These are phyloP conservation scores for Yasuhikotakia modesta DNA, from an alignment of 2,797 vertebrate species.

Conservation along the genomic window DNA sequence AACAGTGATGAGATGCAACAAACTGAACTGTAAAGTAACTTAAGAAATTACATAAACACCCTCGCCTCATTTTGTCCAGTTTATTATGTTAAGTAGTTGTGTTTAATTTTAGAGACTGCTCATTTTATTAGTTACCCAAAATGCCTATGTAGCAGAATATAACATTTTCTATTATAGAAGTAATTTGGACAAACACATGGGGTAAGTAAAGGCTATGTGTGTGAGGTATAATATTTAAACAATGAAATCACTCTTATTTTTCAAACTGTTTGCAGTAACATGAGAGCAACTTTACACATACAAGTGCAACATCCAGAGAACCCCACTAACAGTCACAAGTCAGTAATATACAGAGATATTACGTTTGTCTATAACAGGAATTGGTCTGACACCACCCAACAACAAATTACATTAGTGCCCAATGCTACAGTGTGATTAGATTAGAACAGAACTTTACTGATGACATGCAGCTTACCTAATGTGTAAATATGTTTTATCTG, in stretches of 20 bases:
- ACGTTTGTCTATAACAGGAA: too few species aligned
- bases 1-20: neutral
- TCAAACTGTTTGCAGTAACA: conserved; percentile 5
- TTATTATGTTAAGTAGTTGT: too few species aligned
- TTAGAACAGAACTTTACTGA: too few species aligned
- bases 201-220: too few species aligned
- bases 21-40: neutral
- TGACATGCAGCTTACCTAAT: too few species aligned
- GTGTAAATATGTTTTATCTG: too few species aligned
- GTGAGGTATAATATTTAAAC: neutral
- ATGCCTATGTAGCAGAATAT: neutral
- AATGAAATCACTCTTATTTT: conserved; percentile 1
- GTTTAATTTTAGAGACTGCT: too few species aligned
- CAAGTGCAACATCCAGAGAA: neutral
- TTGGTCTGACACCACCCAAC: too few species aligned
- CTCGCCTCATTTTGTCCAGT: neutral
- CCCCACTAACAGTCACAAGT: neutral
- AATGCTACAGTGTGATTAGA: too few species aligned
- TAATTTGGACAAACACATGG: neutral
- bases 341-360: too few species aligned
- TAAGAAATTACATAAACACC: neutral
- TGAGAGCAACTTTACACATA: neutral
- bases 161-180: neutral
- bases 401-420: too few species aligned
- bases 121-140: too few species aligned